Evolutionary conservation across 2,888 invertebrate species (phyloP), one percentile per base, ranked within the genome.

Genomic region (Parnassius mnemosyne): DNA sequence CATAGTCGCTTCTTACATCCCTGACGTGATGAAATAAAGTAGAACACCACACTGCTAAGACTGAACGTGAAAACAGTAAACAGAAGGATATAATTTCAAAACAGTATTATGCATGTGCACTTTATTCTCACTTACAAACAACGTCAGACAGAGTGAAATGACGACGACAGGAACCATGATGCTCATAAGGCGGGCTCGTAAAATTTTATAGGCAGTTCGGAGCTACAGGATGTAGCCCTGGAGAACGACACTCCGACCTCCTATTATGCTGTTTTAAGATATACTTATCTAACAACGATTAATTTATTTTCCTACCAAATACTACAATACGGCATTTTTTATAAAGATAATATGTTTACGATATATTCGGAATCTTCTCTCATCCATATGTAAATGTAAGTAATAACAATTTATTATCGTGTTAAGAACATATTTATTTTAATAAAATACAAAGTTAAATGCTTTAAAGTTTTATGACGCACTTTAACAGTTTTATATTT

Each of bases 251-350:
- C 77, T 72, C 69, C 75, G 76, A 77, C 78, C 83, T 73, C 75
- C 70, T 75, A 79, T 82, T 79, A 81, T 80, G 76, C 77, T 76
- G 78, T 77, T 68, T 79, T 74, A 75, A 80, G 77, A 81, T 81
- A 81, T 77, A 86, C 81, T 86, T 85, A 85, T 81, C 83, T 83
- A 82, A 80, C 81, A 83, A 79, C 86, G 85, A 87, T 89, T 87
- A 87, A 87, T 87, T 85, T 83, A 79, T 82, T 86, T 83, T 81
- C 87, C 82, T 80, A 77, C 73, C 69, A 75, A 77, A 80, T 80
- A n/a, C n/a, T 46, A 3, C 10, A 43, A 10, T 7, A 43, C 25
- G 3, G 0, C 25, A 5, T 25, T 34, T 34, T 3, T 34, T 34
- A 34, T 34, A 7, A 34, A 34, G 34, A 34, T 34, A 20, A 2